Evolutionary conservation across 1,140 invertebrate genomes (phyloP).

Genomic region (Drosophila leontia): DNA sequence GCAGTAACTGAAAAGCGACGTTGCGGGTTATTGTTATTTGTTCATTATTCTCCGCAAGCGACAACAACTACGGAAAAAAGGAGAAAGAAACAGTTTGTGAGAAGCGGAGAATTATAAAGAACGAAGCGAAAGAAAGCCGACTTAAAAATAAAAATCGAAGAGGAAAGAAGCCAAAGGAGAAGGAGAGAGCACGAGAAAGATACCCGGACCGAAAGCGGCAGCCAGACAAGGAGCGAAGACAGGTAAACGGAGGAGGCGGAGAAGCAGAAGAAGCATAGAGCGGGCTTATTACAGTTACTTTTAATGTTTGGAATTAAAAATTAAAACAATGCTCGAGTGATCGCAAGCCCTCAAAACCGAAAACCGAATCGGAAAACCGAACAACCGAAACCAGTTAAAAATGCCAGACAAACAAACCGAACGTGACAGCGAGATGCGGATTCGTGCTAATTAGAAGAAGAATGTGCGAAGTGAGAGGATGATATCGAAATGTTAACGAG

Average conservation of each 20-base stretch:
- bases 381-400: constrained; percentile 47
- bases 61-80: constrained; percentile 16
- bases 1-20: constrained; percentile 44
- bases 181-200: constrained; percentile 27
- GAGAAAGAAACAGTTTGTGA: constrained; percentile 48
- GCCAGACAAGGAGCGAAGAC: constrained; percentile 47
- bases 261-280: constrained; percentile 39
- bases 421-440: constrained; percentile 68
- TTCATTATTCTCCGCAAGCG: constrained; percentile 45
- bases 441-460: constrained; percentile 78
- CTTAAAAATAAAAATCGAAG: constrained; percentile 52
- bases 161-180: constrained; percentile 21
- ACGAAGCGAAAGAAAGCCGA: constrained; percentile 58
- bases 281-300: constrained; percentile 65
- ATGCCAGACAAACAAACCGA: constrained; percentile 38
- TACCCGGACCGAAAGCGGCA: constrained; percentile 14
- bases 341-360: constrained; percentile 27
- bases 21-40: constrained; percentile 57
- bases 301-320: constrained; percentile 59
- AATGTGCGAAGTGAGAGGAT: constrained; percentile 63
- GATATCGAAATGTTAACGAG: constrained; percentile 59
- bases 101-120: constrained; percentile 53
- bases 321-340: constrained; percentile 49
- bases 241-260: constrained; percentile 61
- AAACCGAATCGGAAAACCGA: constrained; percentile 28